These are phyloP conservation scores for Ceramica pisi DNA, from an alignment of 2,888 invertebrate species.

Conservation along the genomic window DNA sequence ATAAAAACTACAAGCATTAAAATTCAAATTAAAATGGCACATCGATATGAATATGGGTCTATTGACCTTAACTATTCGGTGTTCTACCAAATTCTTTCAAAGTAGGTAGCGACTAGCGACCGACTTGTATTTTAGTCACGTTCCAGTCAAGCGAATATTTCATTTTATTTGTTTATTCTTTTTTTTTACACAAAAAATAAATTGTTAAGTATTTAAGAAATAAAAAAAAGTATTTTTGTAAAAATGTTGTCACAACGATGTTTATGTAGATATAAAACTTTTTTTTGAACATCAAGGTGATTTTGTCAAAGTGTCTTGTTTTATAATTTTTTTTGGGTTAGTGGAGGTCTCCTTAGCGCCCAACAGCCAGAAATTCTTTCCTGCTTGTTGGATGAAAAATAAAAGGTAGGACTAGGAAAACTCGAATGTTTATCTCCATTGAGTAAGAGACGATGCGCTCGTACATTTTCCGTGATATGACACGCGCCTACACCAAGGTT, in stretches of 20 bases:
- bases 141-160: background rate
- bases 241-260: background rate
- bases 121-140: slow-evolving; percentile 29
- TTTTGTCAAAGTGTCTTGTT: background rate
- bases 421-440: background rate
- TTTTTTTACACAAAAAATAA: background rate
- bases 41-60: slow-evolving; percentile 24
- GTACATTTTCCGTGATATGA: slow-evolving; percentile 48
- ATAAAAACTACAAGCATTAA: slow-evolving; percentile 6
- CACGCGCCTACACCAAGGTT: slow-evolving; percentile 55
- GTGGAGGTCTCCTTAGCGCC: background rate
- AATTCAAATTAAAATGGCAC: slow-evolving; percentile 33
- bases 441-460: slow-evolving; percentile 17
- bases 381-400: background rate
- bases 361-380: background rate
- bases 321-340: too few species aligned
- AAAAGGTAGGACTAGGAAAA: slow-evolving; percentile 19
- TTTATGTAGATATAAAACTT: background rate
- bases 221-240: background rate
- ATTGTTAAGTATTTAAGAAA: too few species aligned
- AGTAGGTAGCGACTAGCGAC: too few species aligned
- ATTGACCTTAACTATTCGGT: slow-evolving; percentile 40
- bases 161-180: slow-evolving; percentile 6
- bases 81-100: slow-evolving; percentile 9
- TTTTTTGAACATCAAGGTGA: background rate